Conservation (phyloP, 2,797 vertebrate genomes). For the Antennarius maculatus region DNA sequence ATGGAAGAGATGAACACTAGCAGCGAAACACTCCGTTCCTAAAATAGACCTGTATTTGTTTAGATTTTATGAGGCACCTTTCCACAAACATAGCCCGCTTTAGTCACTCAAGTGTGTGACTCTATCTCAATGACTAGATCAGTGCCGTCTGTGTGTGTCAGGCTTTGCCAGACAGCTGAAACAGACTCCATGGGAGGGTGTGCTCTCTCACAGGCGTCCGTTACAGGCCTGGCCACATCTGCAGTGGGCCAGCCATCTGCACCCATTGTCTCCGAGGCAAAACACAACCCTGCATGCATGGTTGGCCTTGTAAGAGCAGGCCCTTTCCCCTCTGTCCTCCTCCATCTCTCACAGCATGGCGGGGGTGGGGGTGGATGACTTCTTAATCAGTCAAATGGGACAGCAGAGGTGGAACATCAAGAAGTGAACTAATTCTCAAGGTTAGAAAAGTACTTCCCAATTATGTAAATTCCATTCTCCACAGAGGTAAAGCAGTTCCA, state of each 20-base stretch:
- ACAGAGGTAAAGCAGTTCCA: not conserved
- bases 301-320: slow-evolving; percentile 70
- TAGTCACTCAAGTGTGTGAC: slow-evolving; percentile 13
- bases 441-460: slow-evolving; percentile 28
- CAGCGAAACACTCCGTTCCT: not conserved
- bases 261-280: slow-evolving; percentile 79
- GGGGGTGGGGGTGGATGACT: slow-evolving; percentile 57
- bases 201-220: slow-evolving; percentile 74
- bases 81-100: not conserved
- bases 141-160: slow-evolving; percentile 40
- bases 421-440: slow-evolving; percentile 49
- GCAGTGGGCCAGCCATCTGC: slow-evolving; percentile 82
- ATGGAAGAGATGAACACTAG: not conserved
- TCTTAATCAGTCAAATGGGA: slow-evolving; percentile 71
- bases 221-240: slow-evolving; percentile 81
- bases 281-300: slow-evolving; percentile 76
- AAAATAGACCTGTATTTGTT: slow-evolving; percentile 4
- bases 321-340: slow-evolving; percentile 63
- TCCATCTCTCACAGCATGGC: slow-evolving; percentile 34
- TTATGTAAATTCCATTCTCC: not conserved
- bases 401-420: slow-evolving; percentile 44
- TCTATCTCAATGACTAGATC: slow-evolving; percentile 30
- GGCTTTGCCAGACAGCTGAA: slow-evolving; percentile 66
- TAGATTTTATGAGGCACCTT: not conserved
- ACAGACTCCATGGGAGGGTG: slow-evolving; percentile 70